A percentile compares a stretch with the other conserved stretches of the same genome.
Conservation (phyloP, 2,113 vertebrate species). For the Leucoraja erinaceus region DNA sequence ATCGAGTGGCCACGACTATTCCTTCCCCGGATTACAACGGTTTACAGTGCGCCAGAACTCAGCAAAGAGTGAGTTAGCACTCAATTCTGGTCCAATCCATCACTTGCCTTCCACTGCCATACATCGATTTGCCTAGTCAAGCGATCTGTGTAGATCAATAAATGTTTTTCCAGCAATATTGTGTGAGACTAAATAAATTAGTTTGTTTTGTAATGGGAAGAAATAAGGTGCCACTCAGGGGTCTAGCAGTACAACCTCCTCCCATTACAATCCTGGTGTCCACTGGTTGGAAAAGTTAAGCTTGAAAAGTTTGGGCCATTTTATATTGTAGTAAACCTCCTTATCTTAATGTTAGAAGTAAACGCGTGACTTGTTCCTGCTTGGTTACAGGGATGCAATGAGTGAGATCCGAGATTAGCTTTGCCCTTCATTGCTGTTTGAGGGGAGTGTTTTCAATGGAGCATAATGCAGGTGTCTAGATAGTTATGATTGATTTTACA, state of each 20-base stretch:
- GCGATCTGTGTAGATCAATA: constrained; percentile 56
- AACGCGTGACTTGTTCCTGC: neutral
- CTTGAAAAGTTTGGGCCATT: neutral
- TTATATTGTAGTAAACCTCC: neutral
- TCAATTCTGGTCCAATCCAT: constrained; percentile 54
- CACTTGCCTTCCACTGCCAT: constrained; percentile 51
- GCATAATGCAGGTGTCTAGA: neutral
- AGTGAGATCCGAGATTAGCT: neutral
- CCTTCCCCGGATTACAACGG: constrained; percentile 41
- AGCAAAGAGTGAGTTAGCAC: constrained; percentile 43
- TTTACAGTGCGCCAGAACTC: constrained; percentile 42
- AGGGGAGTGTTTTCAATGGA: neutral
- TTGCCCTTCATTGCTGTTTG: neutral
- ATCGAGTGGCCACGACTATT: neutral
- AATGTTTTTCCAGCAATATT: constrained; percentile 51
- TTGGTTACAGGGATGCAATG: neutral
- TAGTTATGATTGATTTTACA: neutral
- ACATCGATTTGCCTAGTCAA: constrained; percentile 53
- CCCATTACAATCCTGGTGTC: neutral
- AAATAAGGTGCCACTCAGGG: constrained; percentile 44
- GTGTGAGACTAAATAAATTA: constrained; percentile 55
- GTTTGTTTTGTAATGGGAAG: constrained; percentile 53
- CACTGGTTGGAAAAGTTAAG: neutral
- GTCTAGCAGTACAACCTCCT: neutral
- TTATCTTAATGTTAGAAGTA: neutral